Conservation (phyloP, 2,888 invertebrate genomes). For the Lasioglossum pauxillum region DNA sequence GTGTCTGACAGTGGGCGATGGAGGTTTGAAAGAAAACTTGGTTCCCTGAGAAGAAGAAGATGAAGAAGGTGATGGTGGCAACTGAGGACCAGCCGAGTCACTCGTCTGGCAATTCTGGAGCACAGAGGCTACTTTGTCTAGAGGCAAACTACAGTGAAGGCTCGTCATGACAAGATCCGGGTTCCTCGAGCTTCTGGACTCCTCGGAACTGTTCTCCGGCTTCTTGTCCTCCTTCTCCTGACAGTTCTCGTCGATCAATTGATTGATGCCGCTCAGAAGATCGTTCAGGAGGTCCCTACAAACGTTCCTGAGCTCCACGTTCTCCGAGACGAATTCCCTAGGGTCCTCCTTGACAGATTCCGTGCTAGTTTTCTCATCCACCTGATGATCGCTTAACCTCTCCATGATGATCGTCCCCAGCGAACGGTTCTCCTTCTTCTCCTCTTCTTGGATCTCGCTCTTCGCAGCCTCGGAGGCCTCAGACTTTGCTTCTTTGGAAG, state of each 20-base stretch:
- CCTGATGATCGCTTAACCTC: conserved; percentile 72
- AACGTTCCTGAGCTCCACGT: conserved; percentile 71
- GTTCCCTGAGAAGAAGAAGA: conserved; percentile 40
- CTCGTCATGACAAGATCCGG: conserved; percentile 69
- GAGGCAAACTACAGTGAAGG: conserved; percentile 80
- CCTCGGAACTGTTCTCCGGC: conserved; percentile 28
- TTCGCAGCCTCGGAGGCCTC: conserved; percentile 15
- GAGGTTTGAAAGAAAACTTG: conserved; percentile 65
- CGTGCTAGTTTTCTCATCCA: conserved; percentile 33
- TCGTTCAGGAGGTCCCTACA: conserved; percentile 79
- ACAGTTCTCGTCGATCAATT: conserved; percentile 67
- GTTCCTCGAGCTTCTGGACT: conserved; percentile 30
- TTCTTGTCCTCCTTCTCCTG: conserved; percentile 36
- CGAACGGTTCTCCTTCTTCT: conserved; percentile 60
- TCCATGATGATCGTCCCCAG: conserved; percentile 77
- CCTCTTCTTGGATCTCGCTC: conserved; percentile 41
- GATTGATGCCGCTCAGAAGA: conserved; percentile 75
- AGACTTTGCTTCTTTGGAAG: conserved; percentile 29
- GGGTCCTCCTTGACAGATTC: conserved; percentile 39
- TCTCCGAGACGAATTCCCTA: conserved; percentile 42
- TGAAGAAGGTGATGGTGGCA: conserved; percentile 42
- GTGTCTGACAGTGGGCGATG: conserved; percentile 76
- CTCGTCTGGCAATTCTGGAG: conserved; percentile 77
- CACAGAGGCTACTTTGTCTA: conserved; percentile 81
- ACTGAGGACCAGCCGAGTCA: conserved; percentile 31